phyloP scores from a whole-genome alignment of 2,888 invertebrate species.

The Andricus quercusramuli region DNA sequence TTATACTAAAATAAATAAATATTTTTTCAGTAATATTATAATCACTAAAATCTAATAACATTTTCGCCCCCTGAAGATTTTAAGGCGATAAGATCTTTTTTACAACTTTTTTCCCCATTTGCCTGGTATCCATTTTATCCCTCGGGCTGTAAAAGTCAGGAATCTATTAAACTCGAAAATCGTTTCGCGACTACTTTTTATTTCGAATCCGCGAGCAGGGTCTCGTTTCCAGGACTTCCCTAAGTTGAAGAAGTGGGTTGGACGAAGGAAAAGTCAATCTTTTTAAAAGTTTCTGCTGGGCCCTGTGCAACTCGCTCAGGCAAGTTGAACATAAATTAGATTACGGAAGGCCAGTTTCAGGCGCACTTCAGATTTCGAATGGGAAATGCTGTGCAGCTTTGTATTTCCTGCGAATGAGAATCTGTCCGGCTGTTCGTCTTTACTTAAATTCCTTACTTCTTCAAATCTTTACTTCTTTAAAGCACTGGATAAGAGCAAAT shows the following conservation, averaged over 20 bases:
- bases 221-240: constrained; percentile 45
- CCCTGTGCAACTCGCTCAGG: constrained; percentile 48
- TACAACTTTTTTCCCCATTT: background rate
- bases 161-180: constrained; percentile 69
- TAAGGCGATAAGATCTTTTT: background rate
- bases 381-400: constrained; percentile 37
- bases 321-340: constrained; percentile 76
- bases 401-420: constrained; percentile 25
- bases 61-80: background rate
- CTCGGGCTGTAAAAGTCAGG: constrained; percentile 43
- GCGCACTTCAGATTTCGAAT: constrained; percentile 49
- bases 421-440: constrained; percentile 34
- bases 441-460: constrained; percentile 4
- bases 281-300: constrained; percentile 69
- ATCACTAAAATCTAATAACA: no score
- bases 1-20: background rate
- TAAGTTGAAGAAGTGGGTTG: constrained; percentile 17
- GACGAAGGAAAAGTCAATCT: constrained; percentile 69
- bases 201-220: constrained; percentile 41
- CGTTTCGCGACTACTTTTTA: constrained; percentile 63
- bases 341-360: constrained; percentile 65
- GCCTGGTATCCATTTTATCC: background rate
- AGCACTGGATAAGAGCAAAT: background rate
- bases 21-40: no score
- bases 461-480: background rate